These are phyloP conservation scores for Epizoanthus stellaris DNA, from an alignment of 92 coral and sea anemone species.

Conservation along the genomic window DNA sequence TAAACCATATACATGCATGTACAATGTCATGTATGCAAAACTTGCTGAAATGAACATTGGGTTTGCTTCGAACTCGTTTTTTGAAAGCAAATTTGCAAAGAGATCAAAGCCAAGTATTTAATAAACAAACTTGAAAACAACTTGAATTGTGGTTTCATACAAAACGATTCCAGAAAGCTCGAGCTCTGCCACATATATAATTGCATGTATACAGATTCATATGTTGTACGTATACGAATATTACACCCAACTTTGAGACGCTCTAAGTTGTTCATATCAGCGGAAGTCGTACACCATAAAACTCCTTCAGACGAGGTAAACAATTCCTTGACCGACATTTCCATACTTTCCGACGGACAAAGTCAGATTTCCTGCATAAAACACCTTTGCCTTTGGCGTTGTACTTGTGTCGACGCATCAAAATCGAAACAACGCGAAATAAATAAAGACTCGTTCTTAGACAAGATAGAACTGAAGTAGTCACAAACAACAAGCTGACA, in stretches of 20 bases:
- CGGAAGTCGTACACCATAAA: not conserved
- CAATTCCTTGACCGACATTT: not conserved
- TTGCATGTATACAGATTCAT: not conserved
- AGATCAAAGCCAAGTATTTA: no score
- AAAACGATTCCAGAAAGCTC: no score
- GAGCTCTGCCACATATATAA: no score
- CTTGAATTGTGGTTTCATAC: no score
- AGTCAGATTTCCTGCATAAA: not conserved
- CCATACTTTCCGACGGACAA: not conserved
- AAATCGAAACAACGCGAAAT: not conserved
- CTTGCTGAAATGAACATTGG: no score
- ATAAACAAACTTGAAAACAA: no score
- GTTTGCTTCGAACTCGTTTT: no score
- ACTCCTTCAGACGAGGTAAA: not conserved
- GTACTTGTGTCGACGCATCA: not conserved
- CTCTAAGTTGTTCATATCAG: not conserved
- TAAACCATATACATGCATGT: no score
- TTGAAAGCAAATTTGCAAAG: no score
- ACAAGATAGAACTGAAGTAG: not conserved
- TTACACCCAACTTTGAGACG: not conserved
- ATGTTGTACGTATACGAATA: not conserved
- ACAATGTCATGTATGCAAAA: no score
- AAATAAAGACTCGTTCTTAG: not conserved
- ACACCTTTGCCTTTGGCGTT: not conserved
- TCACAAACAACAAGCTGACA: not conserved